A percentile compares a stretch with the other conserved stretches of the same genome.
Evolutionary conservation across 1,140 invertebrate genomes (phyloP).

Genomic region (Phenacoccus solenopsis): DNA sequence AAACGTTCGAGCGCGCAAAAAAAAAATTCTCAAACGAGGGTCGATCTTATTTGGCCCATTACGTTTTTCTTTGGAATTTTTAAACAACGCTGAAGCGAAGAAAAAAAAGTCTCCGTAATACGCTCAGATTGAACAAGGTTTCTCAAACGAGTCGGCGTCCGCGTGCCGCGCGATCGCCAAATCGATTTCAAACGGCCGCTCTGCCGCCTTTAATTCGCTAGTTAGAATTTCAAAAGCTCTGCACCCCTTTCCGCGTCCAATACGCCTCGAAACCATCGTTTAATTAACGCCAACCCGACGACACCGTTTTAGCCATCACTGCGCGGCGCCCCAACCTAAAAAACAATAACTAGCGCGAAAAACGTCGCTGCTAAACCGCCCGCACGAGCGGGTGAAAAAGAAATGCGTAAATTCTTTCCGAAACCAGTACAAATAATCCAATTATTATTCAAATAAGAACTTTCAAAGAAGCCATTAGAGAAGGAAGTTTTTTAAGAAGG

Average conservation of each 20-base stretch:
- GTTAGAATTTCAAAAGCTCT: background rate
- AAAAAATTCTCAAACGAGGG: background rate
- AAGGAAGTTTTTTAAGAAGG: background rate
- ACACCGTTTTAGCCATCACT: background rate
- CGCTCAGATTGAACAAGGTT: background rate
- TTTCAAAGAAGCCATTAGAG: constrained; percentile 16
- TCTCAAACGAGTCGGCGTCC: background rate
- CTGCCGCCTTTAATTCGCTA: background rate
- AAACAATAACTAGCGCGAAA: no score
- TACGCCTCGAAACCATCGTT: background rate
- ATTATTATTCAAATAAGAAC: constrained; percentile 18
- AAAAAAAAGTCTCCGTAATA: background rate
- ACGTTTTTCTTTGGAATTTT: background rate
- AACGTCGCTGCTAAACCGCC: no score
- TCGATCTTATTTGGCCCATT: constrained; percentile 1
- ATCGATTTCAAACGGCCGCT: background rate
- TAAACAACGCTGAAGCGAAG: background rate
- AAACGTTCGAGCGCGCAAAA: background rate
- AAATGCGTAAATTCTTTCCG: constrained; percentile 16
- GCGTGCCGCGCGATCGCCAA: background rate
- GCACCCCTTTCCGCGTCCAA: background rate
- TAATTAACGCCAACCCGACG: no score
- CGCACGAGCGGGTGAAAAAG: constrained; percentile 7
- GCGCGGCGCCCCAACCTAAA: no score
- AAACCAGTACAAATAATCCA: constrained; percentile 18